Conservation (phyloP, 2,888 invertebrate species). For the Pyrrhosoma nymphula region DNA sequence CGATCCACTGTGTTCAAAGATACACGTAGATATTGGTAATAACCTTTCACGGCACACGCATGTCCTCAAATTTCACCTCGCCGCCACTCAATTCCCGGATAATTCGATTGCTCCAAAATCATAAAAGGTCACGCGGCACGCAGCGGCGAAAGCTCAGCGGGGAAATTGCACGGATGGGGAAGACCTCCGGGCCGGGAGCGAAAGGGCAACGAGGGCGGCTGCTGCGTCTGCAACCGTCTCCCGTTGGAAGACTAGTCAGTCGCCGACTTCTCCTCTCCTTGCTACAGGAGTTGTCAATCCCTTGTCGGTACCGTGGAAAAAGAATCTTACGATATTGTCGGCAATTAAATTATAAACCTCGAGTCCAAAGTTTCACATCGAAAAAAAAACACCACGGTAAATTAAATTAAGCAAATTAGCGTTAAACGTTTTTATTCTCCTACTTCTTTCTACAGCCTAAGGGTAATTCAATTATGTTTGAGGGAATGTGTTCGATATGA, state of each 20-base stretch:
- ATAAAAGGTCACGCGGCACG: neutral
- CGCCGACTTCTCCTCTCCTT: neutral
- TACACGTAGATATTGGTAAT: no score
- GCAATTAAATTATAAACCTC: neutral
- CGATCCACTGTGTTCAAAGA: no score
- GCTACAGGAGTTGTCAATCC: neutral
- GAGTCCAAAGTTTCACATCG: neutral
- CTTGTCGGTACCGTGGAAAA: neutral
- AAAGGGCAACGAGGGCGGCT: neutral
- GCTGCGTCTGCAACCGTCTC: neutral
- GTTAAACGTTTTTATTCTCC: no score
- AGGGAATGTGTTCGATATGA: no score
- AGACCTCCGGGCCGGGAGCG: neutral
- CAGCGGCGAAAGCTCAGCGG: neutral
- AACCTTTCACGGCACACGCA: neutral
- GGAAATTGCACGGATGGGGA: neutral
- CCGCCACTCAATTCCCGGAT: neutral
- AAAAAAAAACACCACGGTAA: neutral
- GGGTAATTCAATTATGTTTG: no score
- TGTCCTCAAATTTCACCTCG: neutral
- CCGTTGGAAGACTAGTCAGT: neutral
- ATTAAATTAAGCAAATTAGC: no score
- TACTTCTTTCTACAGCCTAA: no score
- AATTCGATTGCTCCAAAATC: conserved; percentile 1
- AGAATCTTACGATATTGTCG: no score